These are phyloP conservation scores for Fregata magnificens DNA, from an alignment of 2,113 vertebrate species.

Conservation along the genomic window DNA sequence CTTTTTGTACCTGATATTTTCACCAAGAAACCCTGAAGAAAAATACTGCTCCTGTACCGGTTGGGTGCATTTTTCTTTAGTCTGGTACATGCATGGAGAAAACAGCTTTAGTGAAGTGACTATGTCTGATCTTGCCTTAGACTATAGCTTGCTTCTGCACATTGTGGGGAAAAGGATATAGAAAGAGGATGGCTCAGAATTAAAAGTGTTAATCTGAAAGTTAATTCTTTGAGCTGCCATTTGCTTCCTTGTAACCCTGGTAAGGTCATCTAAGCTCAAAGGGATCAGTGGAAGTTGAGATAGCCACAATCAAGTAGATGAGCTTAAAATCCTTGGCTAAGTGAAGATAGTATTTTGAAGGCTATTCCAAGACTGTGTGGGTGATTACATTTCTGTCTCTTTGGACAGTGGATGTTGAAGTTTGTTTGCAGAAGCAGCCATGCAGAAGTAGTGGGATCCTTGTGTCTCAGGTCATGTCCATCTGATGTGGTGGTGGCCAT, in stretches of 20 bases:
- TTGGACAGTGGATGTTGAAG: background rate
- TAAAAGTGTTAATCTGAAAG: background rate
- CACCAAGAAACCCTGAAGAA: constrained; percentile 15
- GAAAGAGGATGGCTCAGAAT: background rate
- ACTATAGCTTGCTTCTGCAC: background rate
- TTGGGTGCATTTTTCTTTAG: constrained; percentile 2
- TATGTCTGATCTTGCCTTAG: background rate
- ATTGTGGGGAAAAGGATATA: background rate
- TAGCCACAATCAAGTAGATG: background rate
- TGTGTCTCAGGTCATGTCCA: background rate
- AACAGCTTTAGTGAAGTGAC: background rate
- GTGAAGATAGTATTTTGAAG: background rate
- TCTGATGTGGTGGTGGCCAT: background rate
- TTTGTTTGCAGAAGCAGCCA: background rate
- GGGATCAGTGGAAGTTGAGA: background rate
- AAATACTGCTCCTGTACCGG: background rate
- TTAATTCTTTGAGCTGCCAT: background rate
- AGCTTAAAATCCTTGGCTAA: background rate
- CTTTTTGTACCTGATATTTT: constrained; percentile 30
- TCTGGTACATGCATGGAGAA: background rate
- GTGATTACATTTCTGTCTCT: background rate
- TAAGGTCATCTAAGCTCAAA: background rate
- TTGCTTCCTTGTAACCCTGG: background rate
- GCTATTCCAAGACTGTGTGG: background rate
- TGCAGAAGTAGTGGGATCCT: background rate